phyloP scores from a whole-genome alignment of 1,140 invertebrate species.

The Prorops nasuta region DNA sequence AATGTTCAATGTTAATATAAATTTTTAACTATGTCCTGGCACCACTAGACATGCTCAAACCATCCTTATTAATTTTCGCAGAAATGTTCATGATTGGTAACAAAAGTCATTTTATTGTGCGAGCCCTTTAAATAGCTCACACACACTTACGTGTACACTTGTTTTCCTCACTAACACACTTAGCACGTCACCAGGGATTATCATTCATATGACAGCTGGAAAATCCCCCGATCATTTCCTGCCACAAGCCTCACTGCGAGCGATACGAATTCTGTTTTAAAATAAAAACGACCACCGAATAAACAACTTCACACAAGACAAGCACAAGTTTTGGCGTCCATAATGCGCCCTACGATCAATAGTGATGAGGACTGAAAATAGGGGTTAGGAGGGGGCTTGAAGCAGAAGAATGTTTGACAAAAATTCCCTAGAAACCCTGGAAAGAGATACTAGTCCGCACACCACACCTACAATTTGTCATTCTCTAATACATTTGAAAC shows the following conservation, averaged over 20 bases:
- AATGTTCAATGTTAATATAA: constrained; percentile 18
- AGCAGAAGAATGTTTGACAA: no score
- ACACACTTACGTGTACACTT: constrained; percentile 39
- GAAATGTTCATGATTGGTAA: constrained; percentile 22
- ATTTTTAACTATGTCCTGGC: constrained; percentile 18
- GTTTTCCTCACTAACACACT: constrained; percentile 35
- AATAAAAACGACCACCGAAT: constrained; percentile 14
- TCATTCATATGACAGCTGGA: neutral
- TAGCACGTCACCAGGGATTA: constrained; percentile 30
- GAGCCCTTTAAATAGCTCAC: constrained; percentile 27
- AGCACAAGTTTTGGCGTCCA: constrained; percentile 19
- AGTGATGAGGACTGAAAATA: no score
- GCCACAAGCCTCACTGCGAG: constrained; percentile 11
- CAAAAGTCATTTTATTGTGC: constrained; percentile 29
- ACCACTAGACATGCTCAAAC: constrained; percentile 22
- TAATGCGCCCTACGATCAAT: constrained; percentile 17
- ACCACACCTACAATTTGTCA: no score
- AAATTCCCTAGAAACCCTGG: no score
- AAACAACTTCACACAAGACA: constrained; percentile 5
- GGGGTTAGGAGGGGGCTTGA: no score
- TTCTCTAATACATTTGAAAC: no score
- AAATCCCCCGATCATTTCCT: constrained; percentile 6
- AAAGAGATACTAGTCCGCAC: no score
- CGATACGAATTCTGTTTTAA: neutral
- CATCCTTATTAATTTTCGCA: constrained; percentile 18